Evolutionary conservation across 2,888 invertebrate species (phyloP), one percentile per base, ranked within the genome.

Genomic region (Acanthosoma haemorrhoidale): DNA sequence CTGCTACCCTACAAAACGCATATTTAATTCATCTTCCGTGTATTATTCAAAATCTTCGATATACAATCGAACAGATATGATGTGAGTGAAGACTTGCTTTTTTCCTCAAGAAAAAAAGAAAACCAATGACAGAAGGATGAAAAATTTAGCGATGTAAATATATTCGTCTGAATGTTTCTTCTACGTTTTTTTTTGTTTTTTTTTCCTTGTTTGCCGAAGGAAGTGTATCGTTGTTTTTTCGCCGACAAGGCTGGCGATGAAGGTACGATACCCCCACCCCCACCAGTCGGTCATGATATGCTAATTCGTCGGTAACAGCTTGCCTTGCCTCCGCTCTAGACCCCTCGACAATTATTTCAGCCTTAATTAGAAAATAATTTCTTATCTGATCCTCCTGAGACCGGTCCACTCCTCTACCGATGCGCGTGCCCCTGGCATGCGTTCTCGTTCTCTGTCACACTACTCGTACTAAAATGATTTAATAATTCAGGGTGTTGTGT

Each of bases 351-450:
- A 51, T 51, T 51, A 51, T 51, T 25, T 51, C 51, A 21, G n/a
- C 51, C 51, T 51, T 51, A 51, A 51, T 51, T 51, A 51, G 51
- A n/a, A 51, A 51, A 51, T 51, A 51, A 51, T 51, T 25, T 51
- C 51, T 51, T 25, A 51, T 51, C 51, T 51, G 51, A 51, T 25
- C n/a, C n/a, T n/a, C n/a, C 6, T 4, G n/a, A n/a, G 25, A 51
- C 21, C 51, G 21, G 51, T 51, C 29, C 8, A 21, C n/a, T 51
- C 51, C 51, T 51, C n/a, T 51, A n/a, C 51, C 25, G n/a, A n/a
- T n/a, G n/a, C n/a, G n/a, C n/a, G n/a, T 51, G 5, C n/a, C 39
- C 15, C 8, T 16, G 2, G 39, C 16, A 1, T 9, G n/a, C 21
- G 21, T 11, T 43, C 43, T 21, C 43, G 21, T 43, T 21, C 3